Base-by-base conservation (phyloP, 1,140 invertebrate genomes). In the Drosophila trapezifrons region DNA sequence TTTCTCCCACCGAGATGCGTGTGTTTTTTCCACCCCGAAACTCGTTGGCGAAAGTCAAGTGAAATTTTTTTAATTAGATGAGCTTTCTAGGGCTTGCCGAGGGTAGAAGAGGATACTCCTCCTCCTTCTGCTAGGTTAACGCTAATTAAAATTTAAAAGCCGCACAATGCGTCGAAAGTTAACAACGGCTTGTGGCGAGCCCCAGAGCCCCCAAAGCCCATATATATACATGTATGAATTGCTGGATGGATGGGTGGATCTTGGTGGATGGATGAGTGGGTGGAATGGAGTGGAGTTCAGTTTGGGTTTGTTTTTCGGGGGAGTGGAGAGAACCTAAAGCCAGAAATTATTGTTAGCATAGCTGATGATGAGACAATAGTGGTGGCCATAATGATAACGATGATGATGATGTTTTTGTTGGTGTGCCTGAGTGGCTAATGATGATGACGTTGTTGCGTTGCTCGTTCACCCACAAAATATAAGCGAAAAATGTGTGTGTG, bases 61-160 rank as follows among this genome's bases (percentile, higher is more conserved):
- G 47, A 76, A 76, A 63, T 73, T 82, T 72, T 63, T 87, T 83
- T 83, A 89, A 87, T 87, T 87, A 87, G 72, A 76, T 69, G 79
- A 77, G 72, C 76, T 83, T 79, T 66, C 37, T 73, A 76, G 49
- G 80, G 76, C 72, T 67, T 54, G 32, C 51, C 51, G 37, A n/a
- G 18, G 32, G 32, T 3, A 1, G 25, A 52, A 13, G 29, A 37
- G 51, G 9, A 32, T 29, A 29, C 27, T 10, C 51, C 29, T 76
- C 60, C 78, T 63, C 43, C 65, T 77, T 64, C 47, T 63, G 73
- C 71, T 65, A 66, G 71, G 79, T 86, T 81, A 80, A 47, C 73
- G 85, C 80, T 89, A 89, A 89, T 89, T 89, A 89, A 89, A 90
- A 90, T 89, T 84, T 90, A 90, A 90, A 84, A 89, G 84, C 84